Evolutionary conservation across 2,113 vertebrate genomes (phyloP).

Genomic region (Sardina pilchardus): DNA sequence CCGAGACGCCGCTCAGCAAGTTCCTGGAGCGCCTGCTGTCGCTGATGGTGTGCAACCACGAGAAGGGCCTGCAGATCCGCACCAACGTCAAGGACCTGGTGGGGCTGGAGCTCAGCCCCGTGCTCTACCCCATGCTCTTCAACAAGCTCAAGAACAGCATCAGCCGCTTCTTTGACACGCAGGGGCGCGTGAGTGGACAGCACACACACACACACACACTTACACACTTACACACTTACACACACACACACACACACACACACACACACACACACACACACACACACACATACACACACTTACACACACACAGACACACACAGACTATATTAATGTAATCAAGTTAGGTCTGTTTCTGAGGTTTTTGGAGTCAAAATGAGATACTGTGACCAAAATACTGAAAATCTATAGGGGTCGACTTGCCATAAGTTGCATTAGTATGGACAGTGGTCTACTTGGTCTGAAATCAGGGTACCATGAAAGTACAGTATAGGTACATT

Average conservation of each 20-base stretch:
- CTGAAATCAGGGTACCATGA: no score
- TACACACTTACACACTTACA: no score
- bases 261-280: no score
- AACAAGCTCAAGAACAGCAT: slow-evolving; percentile 97
- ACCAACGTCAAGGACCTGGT: slow-evolving; percentile 96
- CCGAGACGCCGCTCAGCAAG: slow-evolving; percentile 88
- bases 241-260: no score
- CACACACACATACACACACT: no score
- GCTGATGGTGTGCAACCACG: slow-evolving; percentile 94
- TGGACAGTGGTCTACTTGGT: no score
- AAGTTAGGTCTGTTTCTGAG: not conserved
- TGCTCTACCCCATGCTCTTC: slow-evolving; percentile 96
- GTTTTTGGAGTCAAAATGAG: not conserved
- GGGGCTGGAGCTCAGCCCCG: slow-evolving; percentile 92
- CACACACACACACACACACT: not conserved
- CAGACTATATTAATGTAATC: not conserved
- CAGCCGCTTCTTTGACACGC: slow-evolving; percentile 95
- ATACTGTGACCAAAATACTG: not conserved
- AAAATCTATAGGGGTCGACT: no score
- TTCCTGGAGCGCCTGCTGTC: slow-evolving; percentile 89
- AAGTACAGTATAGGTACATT: no score
- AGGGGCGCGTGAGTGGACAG: slow-evolving; percentile 83
- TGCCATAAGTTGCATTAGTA: no score
- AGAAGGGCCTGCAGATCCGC: slow-evolving; percentile 92
- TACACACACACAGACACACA: no score